Evolutionary conservation across 2,113 vertebrate species (phyloP), one percentile per base, ranked within the genome.

Genomic region (Diadophis punctatus): DNA sequence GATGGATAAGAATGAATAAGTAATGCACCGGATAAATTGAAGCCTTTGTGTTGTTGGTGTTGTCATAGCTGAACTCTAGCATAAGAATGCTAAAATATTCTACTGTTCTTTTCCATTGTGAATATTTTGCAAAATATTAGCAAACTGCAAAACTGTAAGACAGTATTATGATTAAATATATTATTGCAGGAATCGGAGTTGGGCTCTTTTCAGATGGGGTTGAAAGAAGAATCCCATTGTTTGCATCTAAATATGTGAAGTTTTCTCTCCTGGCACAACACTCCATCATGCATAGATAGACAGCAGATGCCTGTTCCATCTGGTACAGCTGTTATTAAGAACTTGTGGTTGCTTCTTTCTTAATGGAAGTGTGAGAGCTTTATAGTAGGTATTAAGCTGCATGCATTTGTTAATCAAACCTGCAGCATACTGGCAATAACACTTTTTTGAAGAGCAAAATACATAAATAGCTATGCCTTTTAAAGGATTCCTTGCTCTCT

Each of bases 221-320:
- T 52, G 34, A 48, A 48, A 52, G 58, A 52, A 30, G 43, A 10
- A 43, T 74, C 51, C 7, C 88, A 46, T 56, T 51, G 46, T 68
- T 56, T 23, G 16, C 5, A 92, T 89, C 18, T 91, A 58, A 2
- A 86, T 89, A 85, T 91, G 27, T 88, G 80, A n/a, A 0, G 43
- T 91, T 53, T 91, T 16, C 12, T 55, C 30, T 9, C 0, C 23
- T 88, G 10, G 34, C 52, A 53, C 30, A n/a, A 86, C 2, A 23
- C 30, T 22, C 56, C 58, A 90, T 46, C 18, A 20, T 89, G 93
- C 68, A 20, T 4, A 1, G 80, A 14, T 0, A 0, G 30, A 25
- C 34, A 91, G 51, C 85, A 91, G 14, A 43, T 91, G 60, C 90
- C 92, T 8, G 0, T 34, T 95, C 48, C 58, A 89, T 92, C 49